Evolutionary conservation across 2,113 vertebrate genomes (phyloP).

Genomic region (Sisor rabdophorus): DNA sequence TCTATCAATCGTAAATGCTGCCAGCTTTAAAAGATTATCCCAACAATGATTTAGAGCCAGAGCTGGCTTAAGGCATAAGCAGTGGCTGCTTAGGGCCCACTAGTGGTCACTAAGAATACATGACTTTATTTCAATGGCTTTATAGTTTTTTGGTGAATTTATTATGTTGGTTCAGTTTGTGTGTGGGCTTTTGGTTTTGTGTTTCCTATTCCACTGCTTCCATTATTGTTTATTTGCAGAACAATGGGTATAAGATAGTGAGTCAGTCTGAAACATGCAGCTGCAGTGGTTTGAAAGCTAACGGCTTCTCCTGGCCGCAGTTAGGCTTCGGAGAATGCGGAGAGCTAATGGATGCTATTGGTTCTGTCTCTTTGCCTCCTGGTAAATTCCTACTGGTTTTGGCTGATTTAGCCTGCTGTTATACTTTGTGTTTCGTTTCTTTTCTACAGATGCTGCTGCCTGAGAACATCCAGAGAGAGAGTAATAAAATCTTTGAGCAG

Average conservation of each 20-base stretch:
- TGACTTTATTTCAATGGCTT: too few relatives aligned
- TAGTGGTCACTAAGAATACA: too few relatives aligned
- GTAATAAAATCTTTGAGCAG: conserved; percentile 92
- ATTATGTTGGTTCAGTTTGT: too few relatives aligned
- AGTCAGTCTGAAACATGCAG: conserved; percentile 1
- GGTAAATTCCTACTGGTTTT: conserved; percentile 34
- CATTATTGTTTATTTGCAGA: background rate
- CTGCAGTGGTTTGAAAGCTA: conserved; percentile 4
- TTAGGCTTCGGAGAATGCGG: background rate
- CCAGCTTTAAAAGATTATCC: too few relatives aligned
- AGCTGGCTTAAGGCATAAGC: too few relatives aligned
- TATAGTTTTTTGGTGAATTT: too few relatives aligned
- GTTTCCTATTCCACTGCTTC: background rate
- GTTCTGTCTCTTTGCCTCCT: conserved; percentile 37
- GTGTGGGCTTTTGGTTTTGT: background rate
- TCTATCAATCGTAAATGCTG: too few relatives aligned
- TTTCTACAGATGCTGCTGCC: conserved; percentile 84
- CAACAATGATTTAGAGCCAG: too few relatives aligned
- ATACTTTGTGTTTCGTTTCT: conserved; percentile 19
- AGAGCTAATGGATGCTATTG: conserved; percentile 41
- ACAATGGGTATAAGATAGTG: background rate
- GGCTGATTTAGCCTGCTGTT: conserved; percentile 26
- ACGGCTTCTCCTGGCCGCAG: conserved; percentile 4
- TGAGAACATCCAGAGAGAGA: conserved; percentile 85
- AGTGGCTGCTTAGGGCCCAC: too few relatives aligned